Evolutionary conservation across 2,113 vertebrate genomes (phyloP), one percentile per base, ranked within the genome.

Genomic region (Oophaga pumilio): DNA sequence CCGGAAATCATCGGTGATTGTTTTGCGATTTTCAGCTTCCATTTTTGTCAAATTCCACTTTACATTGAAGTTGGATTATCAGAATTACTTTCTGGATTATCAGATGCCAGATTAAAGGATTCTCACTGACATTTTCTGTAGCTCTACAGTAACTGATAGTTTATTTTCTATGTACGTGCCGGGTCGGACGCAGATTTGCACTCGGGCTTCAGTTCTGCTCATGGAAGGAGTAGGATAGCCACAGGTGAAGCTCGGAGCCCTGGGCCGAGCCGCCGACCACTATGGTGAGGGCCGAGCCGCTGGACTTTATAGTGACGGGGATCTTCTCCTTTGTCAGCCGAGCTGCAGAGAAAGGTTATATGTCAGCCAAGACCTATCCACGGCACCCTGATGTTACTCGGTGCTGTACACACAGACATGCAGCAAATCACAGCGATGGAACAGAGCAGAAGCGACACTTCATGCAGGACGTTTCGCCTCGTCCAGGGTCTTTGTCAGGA

Each of bases 141-240:
- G 33, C 33, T 43, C 33, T 43, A 43, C 33, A 43, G 33, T 43
- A 4, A 43, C 33, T 43, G 33, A 43, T 43, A 43, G 33, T 43
- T 60, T 18, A 12, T 76, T 33, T 26, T 33, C 13, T 11, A 64
- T 66, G 22, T 22, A n/a, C 28, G 26, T 11, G 15, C 8, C 5
- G n/a, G 26, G 53, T 26, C 15, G 5, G 11, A 14, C 53, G 14
- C 53, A 57, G 22, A 7, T 28, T 71, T 64, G 6, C 33, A 7
- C 33, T 6, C 1, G 6, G 76, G 17, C 66, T 20, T 15, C 79
- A 68, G 18, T 26, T 87, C 26, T 12, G n/a, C 26, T 85, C 1
- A 8, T 82, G 69, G 26, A 84, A 84, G 22, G 50, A 80, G 56
- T 89, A 80, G 13, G 50, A 64, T 10, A 89, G 15, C 50, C 78